Evolutionary conservation across 2,113 vertebrate genomes (phyloP), one percentile per base, ranked within the genome.

Genomic region (Microcebus murinus): DNA sequence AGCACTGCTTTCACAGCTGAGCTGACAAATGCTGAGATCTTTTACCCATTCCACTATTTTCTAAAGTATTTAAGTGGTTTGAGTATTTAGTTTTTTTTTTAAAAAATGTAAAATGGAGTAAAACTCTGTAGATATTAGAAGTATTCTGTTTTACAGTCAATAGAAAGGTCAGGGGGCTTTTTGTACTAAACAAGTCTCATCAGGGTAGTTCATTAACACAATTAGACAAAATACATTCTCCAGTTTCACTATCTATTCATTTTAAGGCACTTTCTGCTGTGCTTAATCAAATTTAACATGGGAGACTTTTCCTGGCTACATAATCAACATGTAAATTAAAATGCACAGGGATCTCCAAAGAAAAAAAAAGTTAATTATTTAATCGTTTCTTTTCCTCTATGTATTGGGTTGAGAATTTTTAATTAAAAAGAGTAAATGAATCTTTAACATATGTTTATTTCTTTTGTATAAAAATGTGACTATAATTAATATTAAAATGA

Each of bases 301-400:
- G 59, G 45, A 96, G 29, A 80, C 18, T 93, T 98, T 98, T 97
- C 68, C 45, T 50, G 97, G 65, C 34, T 97, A 81, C 90, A 91
- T 91, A 98, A 97, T 96, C 97, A 97, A 97, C 91, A 98, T 48
- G 18, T 94, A 98, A 98, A 98, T 98, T 98, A 98, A 98, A 98
- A 95, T 96, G 39, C 77, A 92, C 85, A 97, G 81, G 27, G 87
- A 89, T 73, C 94, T 91, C 91, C n/a, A 86, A 95, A 95, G 67
- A 87, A 80, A 92, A 95, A 88, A 50, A 80, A 97, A 90, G 73
- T 93, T 25, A 96, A 95, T 96, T 98, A 97, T 98, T 98, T 98
- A 97, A 97, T 97, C 15, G 0, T 17, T 94, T 96, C 36, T 92
- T 90, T 57, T 83, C 84, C 52, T 48, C 7, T 96, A 83, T 97